Conservation (phyloP, 2,888 invertebrate genomes). For the Nycteola revayana region DNA sequence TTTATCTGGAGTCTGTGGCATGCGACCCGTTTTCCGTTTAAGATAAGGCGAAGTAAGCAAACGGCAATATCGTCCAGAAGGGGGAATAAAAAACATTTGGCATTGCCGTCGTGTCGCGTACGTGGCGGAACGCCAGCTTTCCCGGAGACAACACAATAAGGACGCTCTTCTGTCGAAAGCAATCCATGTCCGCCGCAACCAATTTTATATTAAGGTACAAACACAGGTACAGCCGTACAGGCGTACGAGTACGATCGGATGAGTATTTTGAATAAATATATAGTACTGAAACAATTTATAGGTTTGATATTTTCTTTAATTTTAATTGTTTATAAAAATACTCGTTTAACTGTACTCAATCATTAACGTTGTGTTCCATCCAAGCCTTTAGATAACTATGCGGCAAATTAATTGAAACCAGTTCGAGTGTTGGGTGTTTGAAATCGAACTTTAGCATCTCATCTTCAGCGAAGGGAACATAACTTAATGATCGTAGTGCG, state of each 20-base stretch:
- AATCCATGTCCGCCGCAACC: conserved; percentile 66
- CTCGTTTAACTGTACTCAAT: no score
- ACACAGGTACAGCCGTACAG: conserved; percentile 19
- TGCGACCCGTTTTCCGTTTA: no score
- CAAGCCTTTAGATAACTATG: no score
- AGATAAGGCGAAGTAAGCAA: conserved; percentile 55
- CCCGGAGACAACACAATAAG: conserved; percentile 72
- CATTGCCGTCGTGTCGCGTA: conserved; percentile 45
- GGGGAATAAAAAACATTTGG: conserved; percentile 63
- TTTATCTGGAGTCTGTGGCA: no score
- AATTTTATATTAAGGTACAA: conserved; percentile 42
- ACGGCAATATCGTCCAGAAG: conserved; percentile 63
- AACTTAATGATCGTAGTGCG: conserved; percentile 74
- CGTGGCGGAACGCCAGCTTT: conserved; percentile 66
- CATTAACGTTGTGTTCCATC: no score
- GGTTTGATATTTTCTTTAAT: no score
- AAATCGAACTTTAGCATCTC: conserved; percentile 53
- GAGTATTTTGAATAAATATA: no score
- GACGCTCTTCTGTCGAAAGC: conserved; percentile 64
- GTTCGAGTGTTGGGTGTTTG: conserved; percentile 47
- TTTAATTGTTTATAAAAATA: no score
- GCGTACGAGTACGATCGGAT: no score
- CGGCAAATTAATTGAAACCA: no score
- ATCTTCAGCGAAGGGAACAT: conserved; percentile 55
- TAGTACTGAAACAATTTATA: no score